Percentiles rank a stretch among this genome's conserved stretches.
Conservation (phyloP, 2,113 vertebrate genomes). For the Geococcyx californianus region DNA sequence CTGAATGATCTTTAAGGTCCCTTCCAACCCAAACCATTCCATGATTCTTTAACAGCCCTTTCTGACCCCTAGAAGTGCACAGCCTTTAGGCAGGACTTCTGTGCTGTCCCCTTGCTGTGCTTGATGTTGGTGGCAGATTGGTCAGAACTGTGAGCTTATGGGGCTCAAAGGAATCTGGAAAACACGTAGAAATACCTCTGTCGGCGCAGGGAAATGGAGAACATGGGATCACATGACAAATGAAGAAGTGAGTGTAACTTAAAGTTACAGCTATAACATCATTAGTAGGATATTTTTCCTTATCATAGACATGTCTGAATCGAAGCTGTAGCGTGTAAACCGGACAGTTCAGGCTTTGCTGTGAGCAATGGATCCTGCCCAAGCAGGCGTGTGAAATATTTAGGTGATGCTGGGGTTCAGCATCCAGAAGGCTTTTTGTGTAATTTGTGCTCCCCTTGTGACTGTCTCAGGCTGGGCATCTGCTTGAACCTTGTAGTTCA, state of each 20-base stretch:
- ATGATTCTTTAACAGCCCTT: background rate
- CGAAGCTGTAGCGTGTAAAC: background rate
- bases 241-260: background rate
- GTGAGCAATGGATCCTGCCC: background rate
- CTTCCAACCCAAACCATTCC: no score
- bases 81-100: background rate
- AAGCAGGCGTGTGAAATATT: background rate
- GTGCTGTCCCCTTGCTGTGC: background rate
- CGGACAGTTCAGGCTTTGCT: background rate
- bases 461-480: slow-evolving; percentile 31
- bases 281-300: background rate
- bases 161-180: background rate
- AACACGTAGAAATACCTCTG: background rate
- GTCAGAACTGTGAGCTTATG: background rate
- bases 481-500: slow-evolving; percentile 32
- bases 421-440: slow-evolving; percentile 19
- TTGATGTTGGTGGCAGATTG: background rate
- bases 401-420: background rate
- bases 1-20: no score
- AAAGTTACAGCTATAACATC: background rate
- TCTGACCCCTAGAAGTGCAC: background rate
- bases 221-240: background rate
- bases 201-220: background rate
- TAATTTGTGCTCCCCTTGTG: slow-evolving; percentile 32
- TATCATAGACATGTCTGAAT: background rate